Conservation (phyloP, 2,797 vertebrate genomes). For the Sphenodon punctatus region DNA sequence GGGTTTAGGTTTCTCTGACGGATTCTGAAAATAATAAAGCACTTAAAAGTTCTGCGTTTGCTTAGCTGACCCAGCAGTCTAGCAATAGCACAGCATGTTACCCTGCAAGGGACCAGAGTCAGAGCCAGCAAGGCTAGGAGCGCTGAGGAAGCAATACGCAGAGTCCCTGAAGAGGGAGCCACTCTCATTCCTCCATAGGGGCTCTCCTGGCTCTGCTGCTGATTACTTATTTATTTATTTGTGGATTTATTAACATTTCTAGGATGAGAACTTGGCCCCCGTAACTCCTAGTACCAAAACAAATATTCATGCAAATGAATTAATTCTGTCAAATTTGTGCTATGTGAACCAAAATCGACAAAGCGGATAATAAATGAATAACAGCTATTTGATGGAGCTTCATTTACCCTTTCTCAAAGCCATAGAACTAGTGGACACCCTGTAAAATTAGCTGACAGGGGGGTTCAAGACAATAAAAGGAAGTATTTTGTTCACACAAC, state of each 20-base stretch:
- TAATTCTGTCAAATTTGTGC: no score
- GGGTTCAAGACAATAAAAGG: no score
- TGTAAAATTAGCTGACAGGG: no score
- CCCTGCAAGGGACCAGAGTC: constrained; percentile 34
- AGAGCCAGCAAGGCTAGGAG: constrained; percentile 33
- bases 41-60: constrained; percentile 48
- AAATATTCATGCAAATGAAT: no score
- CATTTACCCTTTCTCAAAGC: no score
- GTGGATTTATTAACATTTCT: constrained; percentile 69
- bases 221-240: constrained; percentile 61
- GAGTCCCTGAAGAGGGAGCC: constrained; percentile 45
- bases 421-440: no score
- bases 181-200: constrained; percentile 49
- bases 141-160: constrained; percentile 57
- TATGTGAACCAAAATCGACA: no score
- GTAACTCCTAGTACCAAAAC: no score
- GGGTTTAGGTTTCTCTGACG: constrained; percentile 47
- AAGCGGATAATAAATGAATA: no score
- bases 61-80: constrained; percentile 44
- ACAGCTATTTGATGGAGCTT: no score
- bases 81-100: constrained; percentile 5
- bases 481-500: no score
- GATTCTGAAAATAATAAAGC: constrained; percentile 57
- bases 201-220: constrained; percentile 56
- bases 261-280: constrained; percentile 57